Conservation (phyloP, 2,113 vertebrate species). For the Rhynchomys soricoides region DNA sequence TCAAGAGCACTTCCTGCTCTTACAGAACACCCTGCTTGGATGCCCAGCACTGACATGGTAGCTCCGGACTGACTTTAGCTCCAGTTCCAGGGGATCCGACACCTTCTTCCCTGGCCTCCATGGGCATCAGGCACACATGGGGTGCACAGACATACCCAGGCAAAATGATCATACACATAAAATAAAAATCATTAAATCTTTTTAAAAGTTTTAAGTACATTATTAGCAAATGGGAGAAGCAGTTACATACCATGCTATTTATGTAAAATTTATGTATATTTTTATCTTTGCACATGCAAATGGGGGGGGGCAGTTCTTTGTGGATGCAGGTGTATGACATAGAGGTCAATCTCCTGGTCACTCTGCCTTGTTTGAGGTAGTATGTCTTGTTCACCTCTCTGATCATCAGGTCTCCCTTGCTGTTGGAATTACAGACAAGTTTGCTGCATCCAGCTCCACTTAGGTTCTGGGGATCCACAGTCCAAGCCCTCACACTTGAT, state of each 20-base stretch:
- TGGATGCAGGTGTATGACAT: neutral
- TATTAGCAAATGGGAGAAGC: neutral
- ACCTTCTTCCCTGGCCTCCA: neutral
- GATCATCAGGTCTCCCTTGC: neutral
- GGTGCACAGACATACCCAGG: neutral
- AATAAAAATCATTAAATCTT: too few relatives aligned
- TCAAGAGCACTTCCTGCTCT: neutral
- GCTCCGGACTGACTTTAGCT: neutral
- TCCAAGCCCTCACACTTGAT: neutral
- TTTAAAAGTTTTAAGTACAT: neutral
- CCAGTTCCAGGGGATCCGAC: neutral
- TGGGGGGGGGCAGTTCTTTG: too few relatives aligned
- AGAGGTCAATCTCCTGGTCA: neutral
- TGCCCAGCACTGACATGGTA: neutral
- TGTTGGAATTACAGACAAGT: neutral
- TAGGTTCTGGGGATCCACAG: neutral
- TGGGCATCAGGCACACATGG: neutral
- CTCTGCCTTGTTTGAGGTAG: neutral
- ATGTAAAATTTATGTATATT: neutral
- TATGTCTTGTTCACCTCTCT: neutral
- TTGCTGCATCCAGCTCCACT: neutral
- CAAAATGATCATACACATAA: too few relatives aligned
- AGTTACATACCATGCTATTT: conserved; percentile 17
- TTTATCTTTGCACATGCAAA: neutral
- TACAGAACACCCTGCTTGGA: neutral